These are phyloP conservation scores for Microtus montanus DNA, from an alignment of 2,113 vertebrate genomes.

Conservation along the genomic window DNA sequence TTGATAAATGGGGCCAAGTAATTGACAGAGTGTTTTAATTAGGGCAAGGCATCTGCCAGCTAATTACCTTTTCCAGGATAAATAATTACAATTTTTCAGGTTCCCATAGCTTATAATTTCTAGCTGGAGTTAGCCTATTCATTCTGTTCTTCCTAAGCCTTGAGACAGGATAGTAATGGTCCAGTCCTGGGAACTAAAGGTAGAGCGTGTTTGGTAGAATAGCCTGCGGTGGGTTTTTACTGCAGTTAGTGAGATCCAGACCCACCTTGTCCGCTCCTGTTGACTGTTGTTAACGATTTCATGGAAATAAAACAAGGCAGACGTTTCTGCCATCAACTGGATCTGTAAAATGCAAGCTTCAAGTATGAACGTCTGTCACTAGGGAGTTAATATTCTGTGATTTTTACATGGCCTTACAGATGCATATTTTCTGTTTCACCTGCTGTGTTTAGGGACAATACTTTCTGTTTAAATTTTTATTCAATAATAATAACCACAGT, in stretches of 20 bases:
- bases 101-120: conserved; percentile 74
- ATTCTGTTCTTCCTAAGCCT: conserved; percentile 41
- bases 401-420: background rate
- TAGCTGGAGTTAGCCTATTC: conserved; percentile 59
- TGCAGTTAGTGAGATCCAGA: conserved; percentile 1
- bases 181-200: background rate
- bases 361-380: background rate
- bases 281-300: background rate
- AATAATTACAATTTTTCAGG: conserved; percentile 74
- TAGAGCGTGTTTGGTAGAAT: background rate
- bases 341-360: background rate
- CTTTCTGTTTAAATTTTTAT: conserved; percentile 34
- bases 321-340: background rate
- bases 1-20: conserved; percentile 77
- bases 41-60: conserved; percentile 74
- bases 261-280: background rate
- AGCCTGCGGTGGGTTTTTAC: background rate
- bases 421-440: background rate
- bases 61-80: conserved; percentile 79
- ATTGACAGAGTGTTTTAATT: conserved; percentile 78
- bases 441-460: background rate
- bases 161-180: conserved; percentile 46
- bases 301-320: background rate
- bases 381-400: background rate
- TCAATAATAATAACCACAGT: background rate